A percentile compares a stretch with the other conserved stretches of the same genome.
These are phyloP conservation scores for Pachliopta kotzebuea DNA, from an alignment of 2,888 invertebrate species.

Conservation along the genomic window DNA sequence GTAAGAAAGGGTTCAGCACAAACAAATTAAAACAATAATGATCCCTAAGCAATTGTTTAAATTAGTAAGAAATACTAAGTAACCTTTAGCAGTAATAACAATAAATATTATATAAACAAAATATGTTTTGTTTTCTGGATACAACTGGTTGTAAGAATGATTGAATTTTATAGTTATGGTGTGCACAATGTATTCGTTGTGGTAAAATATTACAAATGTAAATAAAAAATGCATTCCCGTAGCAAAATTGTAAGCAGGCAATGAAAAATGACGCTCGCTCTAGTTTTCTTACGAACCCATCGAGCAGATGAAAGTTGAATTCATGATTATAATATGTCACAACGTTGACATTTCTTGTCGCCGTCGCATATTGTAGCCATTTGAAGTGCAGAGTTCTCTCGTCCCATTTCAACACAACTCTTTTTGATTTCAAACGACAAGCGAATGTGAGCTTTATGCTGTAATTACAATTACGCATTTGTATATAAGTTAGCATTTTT, in stretches of 20 bases:
- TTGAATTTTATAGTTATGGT: background rate
- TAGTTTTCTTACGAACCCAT: conserved; percentile 17
- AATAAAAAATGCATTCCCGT: background rate
- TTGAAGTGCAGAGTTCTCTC: conserved; percentile 8
- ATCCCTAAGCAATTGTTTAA: too few species aligned
- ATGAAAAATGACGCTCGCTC: conserved; percentile 14
- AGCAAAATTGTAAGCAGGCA: background rate
- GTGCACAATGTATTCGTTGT: background rate
- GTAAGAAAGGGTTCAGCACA: too few species aligned
- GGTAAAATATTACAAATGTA: background rate
- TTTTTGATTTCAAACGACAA: conserved; percentile 9
- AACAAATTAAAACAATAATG: too few species aligned
- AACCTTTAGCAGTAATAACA: too few species aligned
- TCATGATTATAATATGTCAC: conserved; percentile 25
- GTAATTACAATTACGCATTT: conserved; percentile 1
- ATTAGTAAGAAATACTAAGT: too few species aligned
- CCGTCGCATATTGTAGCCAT: conserved; percentile 16
- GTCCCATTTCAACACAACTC: conserved; percentile 4
- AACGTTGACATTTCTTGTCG: conserved; percentile 23
- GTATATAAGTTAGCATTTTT: background rate
- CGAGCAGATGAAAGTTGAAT: conserved; percentile 15
- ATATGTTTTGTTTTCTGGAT: too few species aligned
- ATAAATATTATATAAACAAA: too few species aligned
- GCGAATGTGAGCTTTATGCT: conserved; percentile 1
- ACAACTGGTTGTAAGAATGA: background rate